Percentiles rank a stretch among this genome's conserved stretches.
Evolutionary conservation across 1,140 invertebrate species (phyloP).

Genomic region (Halesus radiatus): DNA sequence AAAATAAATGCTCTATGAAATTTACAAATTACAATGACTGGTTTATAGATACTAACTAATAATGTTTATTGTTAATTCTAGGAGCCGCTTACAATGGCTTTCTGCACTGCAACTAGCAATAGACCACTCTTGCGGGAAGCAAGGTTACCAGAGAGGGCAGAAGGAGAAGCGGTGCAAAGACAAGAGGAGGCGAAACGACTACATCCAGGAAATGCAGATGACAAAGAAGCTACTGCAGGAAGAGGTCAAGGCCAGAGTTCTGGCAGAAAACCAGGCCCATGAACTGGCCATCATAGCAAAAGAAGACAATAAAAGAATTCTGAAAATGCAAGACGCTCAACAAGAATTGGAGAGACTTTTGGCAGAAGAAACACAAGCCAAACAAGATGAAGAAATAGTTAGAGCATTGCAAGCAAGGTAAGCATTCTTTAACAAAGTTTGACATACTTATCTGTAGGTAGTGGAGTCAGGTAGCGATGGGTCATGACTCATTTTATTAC

Average conservation of each 20-base stretch:
- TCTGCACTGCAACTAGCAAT: slow-evolving; percentile 80
- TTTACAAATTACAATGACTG: too few relatives aligned
- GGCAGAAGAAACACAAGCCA: slow-evolving; percentile 86
- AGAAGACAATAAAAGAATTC: slow-evolving; percentile 79
- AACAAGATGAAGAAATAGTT: slow-evolving; percentile 87
- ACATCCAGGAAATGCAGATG: slow-evolving; percentile 67
- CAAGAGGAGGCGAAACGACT: slow-evolving; percentile 71
- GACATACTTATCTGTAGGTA: too few relatives aligned
- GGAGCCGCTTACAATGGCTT: slow-evolving; percentile 79
- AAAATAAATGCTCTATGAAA: too few relatives aligned
- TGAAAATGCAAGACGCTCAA: slow-evolving; percentile 80
- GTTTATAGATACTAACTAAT: too few relatives aligned
- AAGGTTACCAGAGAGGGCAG: slow-evolving; percentile 78
- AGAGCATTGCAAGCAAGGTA: slow-evolving; percentile 78
- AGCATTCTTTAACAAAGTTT: neutral
- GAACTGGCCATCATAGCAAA: slow-evolving; percentile 77
- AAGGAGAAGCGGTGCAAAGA: slow-evolving; percentile 74
- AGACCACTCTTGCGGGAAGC: slow-evolving; percentile 74
- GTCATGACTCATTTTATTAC: too few relatives aligned
- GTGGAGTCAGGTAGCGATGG: too few relatives aligned
- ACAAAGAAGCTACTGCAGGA: slow-evolving; percentile 73
- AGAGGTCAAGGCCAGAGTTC: slow-evolving; percentile 77
- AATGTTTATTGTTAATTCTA: slow-evolving; percentile 45
- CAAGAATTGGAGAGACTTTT: slow-evolving; percentile 77
- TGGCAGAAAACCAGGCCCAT: slow-evolving; percentile 76